phyloP scores from a whole-genome alignment of 1,140 invertebrate genomes.

The Octopus bimaculoides region DNA sequence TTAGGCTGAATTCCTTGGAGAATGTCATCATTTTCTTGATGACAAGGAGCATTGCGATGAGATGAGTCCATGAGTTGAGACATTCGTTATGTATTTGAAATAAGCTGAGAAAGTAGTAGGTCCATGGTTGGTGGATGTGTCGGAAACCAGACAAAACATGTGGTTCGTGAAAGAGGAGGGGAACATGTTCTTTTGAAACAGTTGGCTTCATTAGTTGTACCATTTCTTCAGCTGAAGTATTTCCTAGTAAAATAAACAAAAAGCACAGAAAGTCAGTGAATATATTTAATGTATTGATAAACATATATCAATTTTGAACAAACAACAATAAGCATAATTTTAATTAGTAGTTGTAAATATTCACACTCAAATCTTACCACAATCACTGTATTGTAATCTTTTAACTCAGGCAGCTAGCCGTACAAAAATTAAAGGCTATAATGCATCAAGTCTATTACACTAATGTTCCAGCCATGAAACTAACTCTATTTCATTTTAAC shows the following conservation, averaged over 20 bases:
- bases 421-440: background rate
- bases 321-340: background rate
- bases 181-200: constrained; percentile 38
- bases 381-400: background rate
- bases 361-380: background rate
- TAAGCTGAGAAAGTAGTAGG: constrained; percentile 50
- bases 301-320: background rate
- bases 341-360: background rate
- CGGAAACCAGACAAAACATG: constrained; percentile 54
- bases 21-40: constrained; percentile 31
- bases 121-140: constrained; percentile 50
- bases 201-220: constrained; percentile 25
- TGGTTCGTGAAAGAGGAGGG: constrained; percentile 52
- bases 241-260: background rate
- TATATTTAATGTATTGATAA: background rate
- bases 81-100: constrained; percentile 57
- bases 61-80: constrained; percentile 56
- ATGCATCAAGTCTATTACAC: background rate
- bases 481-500: too few species aligned
- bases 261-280: background rate
- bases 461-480: too few species aligned
- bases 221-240: constrained; percentile 6
- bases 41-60: constrained; percentile 44
- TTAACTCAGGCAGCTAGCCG: background rate
- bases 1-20: constrained; percentile 40